phyloP scores from a whole-genome alignment of 2,113 vertebrate species.

The Oreotrochilus melanogaster region DNA sequence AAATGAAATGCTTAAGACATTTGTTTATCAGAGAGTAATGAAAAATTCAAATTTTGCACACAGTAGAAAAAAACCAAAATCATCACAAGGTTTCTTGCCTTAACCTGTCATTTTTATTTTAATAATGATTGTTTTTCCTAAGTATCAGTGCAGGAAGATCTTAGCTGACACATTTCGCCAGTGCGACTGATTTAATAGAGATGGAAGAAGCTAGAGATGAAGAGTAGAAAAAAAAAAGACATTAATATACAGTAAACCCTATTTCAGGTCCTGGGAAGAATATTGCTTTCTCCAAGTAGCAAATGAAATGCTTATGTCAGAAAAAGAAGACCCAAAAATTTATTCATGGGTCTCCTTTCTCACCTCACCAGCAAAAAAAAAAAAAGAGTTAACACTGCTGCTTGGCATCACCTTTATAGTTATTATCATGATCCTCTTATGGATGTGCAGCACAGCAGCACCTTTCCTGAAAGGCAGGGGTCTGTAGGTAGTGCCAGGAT shows the following conservation, averaged over 20 bases:
- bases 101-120: background rate
- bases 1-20: background rate
- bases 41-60: background rate
- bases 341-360: background rate
- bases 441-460: background rate
- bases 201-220: background rate
- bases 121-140: background rate
- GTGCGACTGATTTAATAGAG: background rate
- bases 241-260: constrained; percentile 11
- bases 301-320: background rate
- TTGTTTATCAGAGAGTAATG: background rate
- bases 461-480: background rate
- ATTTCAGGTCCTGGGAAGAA: background rate
- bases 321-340: background rate
- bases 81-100: background rate
- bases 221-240: background rate
- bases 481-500: background rate
- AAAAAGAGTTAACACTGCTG: background rate
- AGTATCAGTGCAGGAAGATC: background rate
- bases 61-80: background rate
- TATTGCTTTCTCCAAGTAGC: background rate
- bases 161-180: background rate
- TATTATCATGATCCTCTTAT: constrained; percentile 17
- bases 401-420: background rate
- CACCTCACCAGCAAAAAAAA: background rate